Evolutionary conservation across 2,888 invertebrate species (phyloP).

Genomic region (Myopa tessellatipennis): DNA sequence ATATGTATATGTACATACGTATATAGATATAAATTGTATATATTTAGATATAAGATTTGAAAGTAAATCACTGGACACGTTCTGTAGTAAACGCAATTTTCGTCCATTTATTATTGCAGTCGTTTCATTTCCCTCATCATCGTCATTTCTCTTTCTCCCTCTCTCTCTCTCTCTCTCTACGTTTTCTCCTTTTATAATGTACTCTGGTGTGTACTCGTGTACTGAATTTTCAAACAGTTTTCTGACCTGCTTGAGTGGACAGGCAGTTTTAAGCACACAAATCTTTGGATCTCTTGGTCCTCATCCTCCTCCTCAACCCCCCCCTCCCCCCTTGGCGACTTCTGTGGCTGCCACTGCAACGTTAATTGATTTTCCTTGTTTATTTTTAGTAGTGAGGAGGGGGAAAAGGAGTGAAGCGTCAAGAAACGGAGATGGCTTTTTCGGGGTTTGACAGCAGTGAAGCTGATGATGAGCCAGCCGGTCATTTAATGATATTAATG

Average conservation of each 20-base stretch:
- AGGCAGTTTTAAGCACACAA: background rate
- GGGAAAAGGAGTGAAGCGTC: background rate
- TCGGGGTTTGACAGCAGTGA: background rate
- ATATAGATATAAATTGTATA: background rate
- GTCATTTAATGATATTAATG: background rate
- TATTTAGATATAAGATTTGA: background rate
- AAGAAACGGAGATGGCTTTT: background rate
- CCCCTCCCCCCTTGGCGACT: too few relatives aligned
- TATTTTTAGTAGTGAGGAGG: background rate
- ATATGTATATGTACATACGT: too few relatives aligned
- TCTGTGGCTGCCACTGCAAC: background rate
- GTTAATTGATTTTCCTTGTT: background rate
- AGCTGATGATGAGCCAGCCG: background rate
- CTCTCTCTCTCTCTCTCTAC: too few relatives aligned
- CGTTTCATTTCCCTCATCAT: background rate
- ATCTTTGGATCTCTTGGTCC: background rate
- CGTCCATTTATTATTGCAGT: slow-evolving; percentile 48
- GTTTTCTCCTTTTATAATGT: too few relatives aligned
- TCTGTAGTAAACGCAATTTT: slow-evolving; percentile 59
- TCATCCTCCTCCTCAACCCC: background rate
- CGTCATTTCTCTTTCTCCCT: background rate
- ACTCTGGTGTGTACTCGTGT: too few relatives aligned
- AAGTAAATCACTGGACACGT: slow-evolving; percentile 56
- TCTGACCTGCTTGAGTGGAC: background rate
- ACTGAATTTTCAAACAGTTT: too few relatives aligned